Percentiles rank a stretch among this genome's conserved stretches.
phyloP scores from a whole-genome alignment of 92 coral and sea anemone species.

The Anthopleura xanthogrammica region DNA sequence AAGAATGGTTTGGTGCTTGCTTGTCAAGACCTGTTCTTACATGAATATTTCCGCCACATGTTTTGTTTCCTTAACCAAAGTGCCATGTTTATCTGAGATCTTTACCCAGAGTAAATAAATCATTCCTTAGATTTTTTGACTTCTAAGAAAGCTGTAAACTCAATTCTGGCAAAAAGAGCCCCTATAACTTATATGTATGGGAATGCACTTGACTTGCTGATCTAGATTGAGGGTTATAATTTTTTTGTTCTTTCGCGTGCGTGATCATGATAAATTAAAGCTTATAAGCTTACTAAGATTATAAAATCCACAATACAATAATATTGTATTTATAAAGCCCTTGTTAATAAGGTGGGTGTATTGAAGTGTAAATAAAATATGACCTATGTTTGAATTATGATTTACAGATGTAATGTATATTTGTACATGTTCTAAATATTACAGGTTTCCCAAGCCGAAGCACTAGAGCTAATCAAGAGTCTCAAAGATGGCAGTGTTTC shows the following conservation, averaged over 20 bases:
- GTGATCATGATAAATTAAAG: too few relatives aligned
- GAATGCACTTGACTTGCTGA: too few relatives aligned
- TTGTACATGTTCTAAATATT: background rate
- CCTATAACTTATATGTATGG: too few relatives aligned
- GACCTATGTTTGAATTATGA: background rate
- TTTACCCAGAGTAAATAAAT: background rate
- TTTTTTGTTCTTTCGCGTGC: too few relatives aligned
- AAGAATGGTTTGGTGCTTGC: background rate
- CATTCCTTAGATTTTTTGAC: background rate
- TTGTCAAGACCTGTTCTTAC: slow-evolving; percentile 2
- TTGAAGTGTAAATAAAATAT: background rate
- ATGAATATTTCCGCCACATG: background rate
- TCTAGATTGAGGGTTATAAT: too few relatives aligned
- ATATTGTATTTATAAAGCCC: too few relatives aligned
- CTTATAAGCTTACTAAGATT: too few relatives aligned
- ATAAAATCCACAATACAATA: too few relatives aligned
- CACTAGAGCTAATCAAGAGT: slow-evolving; percentile 64
- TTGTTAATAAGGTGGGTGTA: background rate
- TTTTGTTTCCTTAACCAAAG: background rate
- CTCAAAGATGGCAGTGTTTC: slow-evolving; percentile 75
- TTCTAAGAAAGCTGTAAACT: too few relatives aligned
- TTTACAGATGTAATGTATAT: background rate
- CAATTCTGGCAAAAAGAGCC: too few relatives aligned
- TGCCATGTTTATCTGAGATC: background rate
- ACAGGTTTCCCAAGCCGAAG: slow-evolving; percentile 63